These are phyloP conservation scores for Anoplolepis gracilipes DNA, from an alignment of 1,140 invertebrate genomes.

Conservation along the genomic window DNA sequence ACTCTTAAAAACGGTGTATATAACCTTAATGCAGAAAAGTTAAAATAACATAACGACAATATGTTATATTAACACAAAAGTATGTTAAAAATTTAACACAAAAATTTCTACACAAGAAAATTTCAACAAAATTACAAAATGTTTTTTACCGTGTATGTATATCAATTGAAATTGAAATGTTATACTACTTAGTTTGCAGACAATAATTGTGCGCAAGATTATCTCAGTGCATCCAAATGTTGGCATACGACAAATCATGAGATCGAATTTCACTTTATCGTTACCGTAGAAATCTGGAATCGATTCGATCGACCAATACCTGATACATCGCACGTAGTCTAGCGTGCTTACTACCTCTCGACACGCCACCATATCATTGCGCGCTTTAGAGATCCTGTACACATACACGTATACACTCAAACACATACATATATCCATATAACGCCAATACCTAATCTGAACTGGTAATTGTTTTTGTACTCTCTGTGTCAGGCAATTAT, in stretches of 20 bases:
- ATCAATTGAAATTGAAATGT: not conserved
- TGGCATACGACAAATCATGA: conserved; percentile 13
- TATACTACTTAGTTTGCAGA: not conserved
- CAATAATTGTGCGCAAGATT: conserved; percentile 1
- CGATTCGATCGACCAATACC: conserved; percentile 58
- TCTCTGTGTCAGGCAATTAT: conserved; percentile 75
- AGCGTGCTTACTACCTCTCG: conserved; percentile 68
- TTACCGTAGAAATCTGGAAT: conserved; percentile 47
- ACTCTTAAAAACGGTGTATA: too few relatives aligned
- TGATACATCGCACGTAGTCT: conserved; percentile 53
- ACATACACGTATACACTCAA: not conserved
- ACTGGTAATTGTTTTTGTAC: conserved; percentile 76
- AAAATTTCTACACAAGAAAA: too few relatives aligned
- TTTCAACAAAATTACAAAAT: too few relatives aligned
- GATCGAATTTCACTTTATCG: conserved; percentile 53
- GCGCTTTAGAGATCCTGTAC: conserved; percentile 52
- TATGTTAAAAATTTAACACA: too few relatives aligned
- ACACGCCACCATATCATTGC: conserved; percentile 66
- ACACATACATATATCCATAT: not conserved
- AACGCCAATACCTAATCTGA: conserved; percentile 66
- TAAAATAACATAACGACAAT: too few relatives aligned
- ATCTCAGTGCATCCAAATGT: not conserved
- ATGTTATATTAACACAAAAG: too few relatives aligned
- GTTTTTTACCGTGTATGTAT: too few relatives aligned
- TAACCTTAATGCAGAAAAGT: too few relatives aligned